Percentiles rank a stretch among this genome's conserved stretches.
Evolutionary conservation across 2,888 invertebrate species (phyloP).

Genomic region (Dasysyrphus albostriatus): DNA sequence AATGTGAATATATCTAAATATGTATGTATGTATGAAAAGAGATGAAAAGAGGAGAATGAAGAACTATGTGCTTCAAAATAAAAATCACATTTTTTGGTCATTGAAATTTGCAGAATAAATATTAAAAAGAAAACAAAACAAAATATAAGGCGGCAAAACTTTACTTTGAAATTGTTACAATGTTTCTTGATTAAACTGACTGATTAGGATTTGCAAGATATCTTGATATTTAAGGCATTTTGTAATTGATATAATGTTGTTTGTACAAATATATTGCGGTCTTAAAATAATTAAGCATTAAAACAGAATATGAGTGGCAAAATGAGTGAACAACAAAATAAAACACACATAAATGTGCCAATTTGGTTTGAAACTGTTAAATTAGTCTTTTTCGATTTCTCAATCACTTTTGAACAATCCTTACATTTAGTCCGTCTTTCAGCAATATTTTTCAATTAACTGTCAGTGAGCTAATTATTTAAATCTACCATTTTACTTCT

Average conservation of each 20-base stretch:
- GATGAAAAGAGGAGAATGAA: constrained; percentile 20
- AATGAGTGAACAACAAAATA: background rate
- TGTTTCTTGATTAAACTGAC: constrained; percentile 14
- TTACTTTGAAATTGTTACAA: constrained; percentile 28
- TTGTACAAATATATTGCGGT: background rate
- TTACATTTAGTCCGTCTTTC: too few relatives aligned
- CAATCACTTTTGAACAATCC: too few relatives aligned
- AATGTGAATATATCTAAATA: background rate
- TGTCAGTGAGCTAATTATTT: too few relatives aligned
- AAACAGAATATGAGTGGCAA: background rate
- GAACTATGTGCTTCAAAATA: constrained; percentile 38
- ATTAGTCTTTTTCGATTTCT: background rate
- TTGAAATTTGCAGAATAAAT: constrained; percentile 36
- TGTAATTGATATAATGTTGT: background rate
- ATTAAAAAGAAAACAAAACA: background rate
- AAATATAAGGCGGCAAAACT: constrained; percentile 30
- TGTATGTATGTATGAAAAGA: background rate
- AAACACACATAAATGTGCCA: background rate
- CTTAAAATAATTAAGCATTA: background rate
- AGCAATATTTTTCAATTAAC: too few relatives aligned
- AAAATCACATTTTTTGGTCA: constrained; percentile 31
- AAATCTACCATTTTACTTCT: background rate
- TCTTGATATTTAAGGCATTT: constrained; percentile 7
- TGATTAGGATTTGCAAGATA: constrained; percentile 4
- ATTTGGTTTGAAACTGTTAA: background rate